phyloP scores from a whole-genome alignment of 2,113 vertebrate genomes.

The Cichladusa arquata region DNA sequence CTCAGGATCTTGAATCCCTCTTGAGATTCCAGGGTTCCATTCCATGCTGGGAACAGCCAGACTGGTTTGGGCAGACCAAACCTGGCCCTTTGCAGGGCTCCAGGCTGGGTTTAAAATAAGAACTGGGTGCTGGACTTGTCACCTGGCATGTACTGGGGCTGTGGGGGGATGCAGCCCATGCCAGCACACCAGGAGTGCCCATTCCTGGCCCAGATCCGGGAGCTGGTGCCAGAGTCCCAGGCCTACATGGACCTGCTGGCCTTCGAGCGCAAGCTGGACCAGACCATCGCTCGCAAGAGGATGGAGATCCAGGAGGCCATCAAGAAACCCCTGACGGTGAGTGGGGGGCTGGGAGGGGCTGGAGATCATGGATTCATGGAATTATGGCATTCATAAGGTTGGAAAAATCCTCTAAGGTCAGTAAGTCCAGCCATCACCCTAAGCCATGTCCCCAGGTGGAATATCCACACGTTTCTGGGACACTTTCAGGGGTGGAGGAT shows the following conservation, averaged over 20 bases:
- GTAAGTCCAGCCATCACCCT: neutral
- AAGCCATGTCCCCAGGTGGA: neutral
- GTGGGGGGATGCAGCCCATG: neutral
- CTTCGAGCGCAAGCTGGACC: conserved; percentile 97
- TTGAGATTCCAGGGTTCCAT: neutral
- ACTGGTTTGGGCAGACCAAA: neutral
- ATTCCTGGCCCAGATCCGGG: conserved; percentile 82
- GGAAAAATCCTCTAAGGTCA: neutral
- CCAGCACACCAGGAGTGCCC: accelerated
- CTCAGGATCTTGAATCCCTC: neutral
- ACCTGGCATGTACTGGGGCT: too few relatives aligned
- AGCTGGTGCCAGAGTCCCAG: conserved; percentile 97
- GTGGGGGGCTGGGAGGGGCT: neutral
- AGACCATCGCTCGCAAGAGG: conserved; percentile 96
- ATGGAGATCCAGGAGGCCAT: conserved; percentile 99
- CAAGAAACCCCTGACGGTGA: conserved; percentile 95
- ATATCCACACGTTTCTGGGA: accelerated
- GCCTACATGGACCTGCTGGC: conserved; percentile 99
- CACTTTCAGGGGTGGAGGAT: neutral
- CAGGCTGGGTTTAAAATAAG: neutral
- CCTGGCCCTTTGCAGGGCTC: neutral
- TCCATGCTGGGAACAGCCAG: neutral
- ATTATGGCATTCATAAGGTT: neutral
- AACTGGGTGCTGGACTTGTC: accelerated
- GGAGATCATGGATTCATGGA: accelerated